phyloP scores from a whole-genome alignment of 2,888 invertebrate genomes.

The Drosophila subquinaria region DNA sequence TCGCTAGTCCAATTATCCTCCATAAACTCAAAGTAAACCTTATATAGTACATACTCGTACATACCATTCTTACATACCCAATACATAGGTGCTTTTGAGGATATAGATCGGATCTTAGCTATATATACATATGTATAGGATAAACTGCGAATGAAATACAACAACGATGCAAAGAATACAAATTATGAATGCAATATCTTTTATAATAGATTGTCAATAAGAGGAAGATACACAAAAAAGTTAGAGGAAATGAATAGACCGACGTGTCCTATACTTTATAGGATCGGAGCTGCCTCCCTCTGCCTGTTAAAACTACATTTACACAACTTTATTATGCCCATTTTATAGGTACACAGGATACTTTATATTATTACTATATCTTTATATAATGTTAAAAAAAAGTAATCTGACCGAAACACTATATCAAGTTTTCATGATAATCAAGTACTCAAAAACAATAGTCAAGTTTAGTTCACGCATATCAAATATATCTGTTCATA shows the following conservation, averaged over 20 bases:
- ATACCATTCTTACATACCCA: slow-evolving; percentile 23
- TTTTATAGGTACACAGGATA: slow-evolving; percentile 3
- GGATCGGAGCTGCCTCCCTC: slow-evolving; percentile 18
- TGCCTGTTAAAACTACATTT: slow-evolving; percentile 19
- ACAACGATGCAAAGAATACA: slow-evolving; percentile 35
- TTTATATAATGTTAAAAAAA: slow-evolving; percentile 3
- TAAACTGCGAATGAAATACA: slow-evolving; percentile 18
- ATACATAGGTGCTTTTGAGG: slow-evolving; percentile 45
- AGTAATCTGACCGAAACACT: not conserved
- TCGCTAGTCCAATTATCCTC: slow-evolving; percentile 55
- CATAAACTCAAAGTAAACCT: slow-evolving; percentile 21
- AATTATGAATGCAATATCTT: slow-evolving; percentile 26
- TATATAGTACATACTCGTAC: slow-evolving; percentile 16
- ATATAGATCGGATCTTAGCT: slow-evolving; percentile 27
- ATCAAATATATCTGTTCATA: slow-evolving; percentile 16
- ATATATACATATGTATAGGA: too few relatives aligned
- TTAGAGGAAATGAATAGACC: not conserved
- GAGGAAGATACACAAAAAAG: not conserved
- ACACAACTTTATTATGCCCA: slow-evolving; percentile 18
- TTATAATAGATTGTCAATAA: not conserved
- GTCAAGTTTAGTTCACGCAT: slow-evolving; percentile 16
- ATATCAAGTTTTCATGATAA: slow-evolving; percentile 2
- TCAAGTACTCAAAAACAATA: slow-evolving; percentile 1
- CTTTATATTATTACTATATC: not conserved
- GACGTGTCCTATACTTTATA: slow-evolving; percentile 5